Evolutionary conservation across 2,113 vertebrate genomes (phyloP), one percentile per base, ranked within the genome.

Genomic region (Spheniscus mendiculus): DNA sequence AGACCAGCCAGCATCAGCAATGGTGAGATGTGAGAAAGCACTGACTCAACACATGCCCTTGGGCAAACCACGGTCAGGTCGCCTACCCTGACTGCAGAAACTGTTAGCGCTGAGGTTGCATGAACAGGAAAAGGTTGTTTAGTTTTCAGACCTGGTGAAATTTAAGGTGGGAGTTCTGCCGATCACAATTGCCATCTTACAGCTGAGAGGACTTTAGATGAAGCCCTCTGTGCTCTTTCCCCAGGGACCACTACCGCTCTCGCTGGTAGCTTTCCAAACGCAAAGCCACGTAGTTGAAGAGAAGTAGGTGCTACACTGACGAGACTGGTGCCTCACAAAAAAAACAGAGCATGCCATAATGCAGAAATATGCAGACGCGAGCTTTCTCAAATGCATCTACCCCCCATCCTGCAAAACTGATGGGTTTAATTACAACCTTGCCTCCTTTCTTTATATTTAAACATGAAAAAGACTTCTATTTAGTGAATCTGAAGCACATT

Each of bases 31-130:
- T 15, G 50, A 74, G 38, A 66, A 23, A 63, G 15, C 49, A 16
- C 20, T 4, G 6, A 26, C 5, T 69, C 59, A 70, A 0, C 3
- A 0, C 0, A 0, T 15, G 65, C 26, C 44, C 71, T 52, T 5
- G 12, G 38, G 36, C n/a, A 81, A 83, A 77, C 22, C 67, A 38
- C 4, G 3, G 23, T 10, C 5, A 1, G 7, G 15, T 18, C 3
- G 8, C 74, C 29, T 12, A 3, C 8, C 6, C 29, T 11, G 44
- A 25, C 44, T 15, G 52, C 61, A 83, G 32, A 17, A 15, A 38
- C 44, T 21, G 26, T 26, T 18, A 70, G 86, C 3, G 3, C 44
- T 38, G 36, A 0, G 0, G 44, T 38, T 52, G 26, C 53, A 73
- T 0, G 0, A 65, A 30, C 47, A 78, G 12, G 21, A 53, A 53